Percentiles rank a stretch among this genome's conserved stretches.
Conservation (phyloP, 2,797 vertebrate species). For the Neosilurus mollespiculum region DNA sequence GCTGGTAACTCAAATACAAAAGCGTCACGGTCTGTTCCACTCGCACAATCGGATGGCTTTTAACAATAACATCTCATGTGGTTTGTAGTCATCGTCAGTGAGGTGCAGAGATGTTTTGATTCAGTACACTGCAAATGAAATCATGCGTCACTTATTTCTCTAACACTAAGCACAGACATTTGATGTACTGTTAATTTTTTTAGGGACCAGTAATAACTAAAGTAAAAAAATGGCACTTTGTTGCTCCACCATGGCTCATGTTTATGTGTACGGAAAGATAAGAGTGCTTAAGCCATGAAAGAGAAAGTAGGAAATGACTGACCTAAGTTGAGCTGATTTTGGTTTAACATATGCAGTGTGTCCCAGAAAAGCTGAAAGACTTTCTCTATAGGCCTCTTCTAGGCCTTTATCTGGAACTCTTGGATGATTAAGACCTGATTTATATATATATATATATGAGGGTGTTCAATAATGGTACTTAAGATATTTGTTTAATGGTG, state of each 20-base stretch:
- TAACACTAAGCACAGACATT: background rate
- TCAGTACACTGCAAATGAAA: slow-evolving; percentile 42
- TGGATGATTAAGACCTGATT: background rate
- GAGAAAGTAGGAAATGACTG: background rate
- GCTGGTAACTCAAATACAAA: background rate
- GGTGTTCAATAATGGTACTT: background rate
- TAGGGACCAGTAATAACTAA: background rate
- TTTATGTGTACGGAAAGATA: background rate
- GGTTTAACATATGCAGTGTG: background rate
- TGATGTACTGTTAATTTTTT: background rate
- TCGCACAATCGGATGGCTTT: background rate
- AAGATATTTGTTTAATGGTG: background rate
- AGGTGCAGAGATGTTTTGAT: slow-evolving; percentile 44
- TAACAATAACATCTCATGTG: slow-evolving; percentile 16
- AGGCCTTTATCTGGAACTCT: background rate
- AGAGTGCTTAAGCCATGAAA: background rate
- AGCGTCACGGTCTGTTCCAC: background rate
- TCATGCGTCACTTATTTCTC: background rate
- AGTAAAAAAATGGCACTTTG: background rate
- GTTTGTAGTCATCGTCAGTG: background rate
- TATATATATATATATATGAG: background rate
- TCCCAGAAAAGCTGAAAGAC: background rate
- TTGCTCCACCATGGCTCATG: background rate
- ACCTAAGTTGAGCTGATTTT: background rate
- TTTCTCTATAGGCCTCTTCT: background rate